phyloP scores from a whole-genome alignment of 1,140 invertebrate species.

The Achroia grisella region DNA sequence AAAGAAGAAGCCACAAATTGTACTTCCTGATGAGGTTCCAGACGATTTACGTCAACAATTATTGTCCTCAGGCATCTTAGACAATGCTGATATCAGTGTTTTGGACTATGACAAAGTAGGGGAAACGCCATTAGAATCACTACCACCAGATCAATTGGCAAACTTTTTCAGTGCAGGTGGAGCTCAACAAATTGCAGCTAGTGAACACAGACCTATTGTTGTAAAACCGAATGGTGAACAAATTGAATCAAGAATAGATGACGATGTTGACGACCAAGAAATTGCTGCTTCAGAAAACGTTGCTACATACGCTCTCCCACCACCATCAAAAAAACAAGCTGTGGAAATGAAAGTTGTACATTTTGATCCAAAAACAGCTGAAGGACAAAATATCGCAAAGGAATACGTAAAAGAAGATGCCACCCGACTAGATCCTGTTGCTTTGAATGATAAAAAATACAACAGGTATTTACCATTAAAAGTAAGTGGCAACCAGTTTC shows the following conservation, averaged over 20 bases:
- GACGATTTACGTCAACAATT: slow-evolving; percentile 88
- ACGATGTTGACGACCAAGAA: slow-evolving; percentile 64
- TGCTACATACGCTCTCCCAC: slow-evolving; percentile 56
- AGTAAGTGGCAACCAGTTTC: slow-evolving; percentile 88
- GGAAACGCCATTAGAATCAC: slow-evolving; percentile 86
- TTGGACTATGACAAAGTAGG: slow-evolving; percentile 91
- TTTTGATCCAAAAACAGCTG: slow-evolving; percentile 82
- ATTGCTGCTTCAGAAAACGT: slow-evolving; percentile 62
- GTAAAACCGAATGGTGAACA: slow-evolving; percentile 76
- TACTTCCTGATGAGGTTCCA: slow-evolving; percentile 89
- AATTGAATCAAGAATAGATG: slow-evolving; percentile 72
- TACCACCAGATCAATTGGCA: slow-evolving; percentile 89
- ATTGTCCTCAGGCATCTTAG: slow-evolving; percentile 87
- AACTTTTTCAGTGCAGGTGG: slow-evolving; percentile 88
- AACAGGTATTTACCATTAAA: slow-evolving; percentile 88
- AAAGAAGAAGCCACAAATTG: slow-evolving; percentile 74
- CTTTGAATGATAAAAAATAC: slow-evolving; percentile 82
- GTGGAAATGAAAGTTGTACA: slow-evolving; percentile 90
- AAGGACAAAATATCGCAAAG: slow-evolving; percentile 81
- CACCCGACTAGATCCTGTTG: slow-evolving; percentile 82
- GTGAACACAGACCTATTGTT: slow-evolving; percentile 78
- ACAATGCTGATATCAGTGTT: slow-evolving; percentile 90
- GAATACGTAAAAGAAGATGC: slow-evolving; percentile 83
- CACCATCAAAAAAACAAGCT: slow-evolving; percentile 69
- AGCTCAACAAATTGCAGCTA: slow-evolving; percentile 79